Base-by-base conservation (phyloP, 2,797 vertebrate species). In the Anguilla obscura region DNA sequence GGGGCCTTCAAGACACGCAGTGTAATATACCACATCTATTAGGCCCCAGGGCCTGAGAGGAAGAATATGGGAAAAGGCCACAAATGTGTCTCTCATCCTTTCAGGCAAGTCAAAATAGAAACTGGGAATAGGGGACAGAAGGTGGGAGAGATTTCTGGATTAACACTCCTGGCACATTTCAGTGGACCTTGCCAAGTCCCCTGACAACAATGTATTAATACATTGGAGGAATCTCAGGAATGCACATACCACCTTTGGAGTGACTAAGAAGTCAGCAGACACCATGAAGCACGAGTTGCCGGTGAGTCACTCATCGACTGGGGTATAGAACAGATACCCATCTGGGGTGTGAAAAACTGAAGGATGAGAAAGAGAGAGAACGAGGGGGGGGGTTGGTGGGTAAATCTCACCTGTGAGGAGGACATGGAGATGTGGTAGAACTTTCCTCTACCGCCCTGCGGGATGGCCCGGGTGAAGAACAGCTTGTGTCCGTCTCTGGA, bases 371-470 rank as follows among this genome's bases (percentile, higher is more conserved):
- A 18, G 33, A 40, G 33, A 71, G 66, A 27, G 27, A n/a, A 6
- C 8, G 63, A 71, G 66, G 21, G 33, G 40, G 21, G 3, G 36
- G 45, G 21, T 36, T 24, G 10, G 7, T 14, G 7, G 52, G 76
- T 1, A 21, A 3, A 36, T 21, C 85, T 92, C 91, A 99, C 98
- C 97, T 98, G 98, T 50, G 98, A 98, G 0, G 98, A 96, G 0
- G 98, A 97, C 97, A 99, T 97, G 21, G 97, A 96, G 45, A 99
- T 98, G 92, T 99, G 99, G 89, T 97, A 97, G 95, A 99, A 99
- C 85, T 98, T 98, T 0, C 98, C 98, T 0, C 97, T 92, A 1
- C 97, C 98, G 40, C 98, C 98, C 90, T 99, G 99, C 0, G 97
- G 98, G 91, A 98, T 96, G 0, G 99, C 98, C 21, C 97, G 95